A percentile compares a stretch with the other conserved stretches of the same genome.
phyloP scores from a whole-genome alignment of 2,888 invertebrate species.

The Eumacrocentrus americanus region DNA sequence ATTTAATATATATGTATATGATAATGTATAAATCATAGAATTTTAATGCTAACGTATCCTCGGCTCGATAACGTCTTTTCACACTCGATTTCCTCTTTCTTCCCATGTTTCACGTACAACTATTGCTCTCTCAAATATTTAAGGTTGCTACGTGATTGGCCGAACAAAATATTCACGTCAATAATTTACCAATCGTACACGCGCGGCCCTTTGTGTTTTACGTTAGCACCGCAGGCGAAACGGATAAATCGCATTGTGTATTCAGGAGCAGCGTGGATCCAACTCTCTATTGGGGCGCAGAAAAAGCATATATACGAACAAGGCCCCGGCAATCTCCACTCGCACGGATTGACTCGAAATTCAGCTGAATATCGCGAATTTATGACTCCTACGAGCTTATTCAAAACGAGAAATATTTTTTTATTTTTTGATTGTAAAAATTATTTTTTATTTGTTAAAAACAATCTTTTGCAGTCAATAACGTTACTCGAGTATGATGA shows the following conservation, averaged over 20 bases:
- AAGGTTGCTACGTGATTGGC: constrained; percentile 59
- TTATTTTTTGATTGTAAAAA: too few relatives aligned
- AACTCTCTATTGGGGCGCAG: constrained; percentile 44
- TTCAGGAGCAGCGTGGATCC: constrained; percentile 57
- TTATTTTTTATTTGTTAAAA: too few relatives aligned
- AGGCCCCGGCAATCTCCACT: constrained; percentile 40
- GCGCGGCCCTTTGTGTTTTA: constrained; percentile 57
- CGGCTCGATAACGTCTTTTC: constrained; percentile 17
- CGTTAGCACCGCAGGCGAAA: constrained; percentile 41
- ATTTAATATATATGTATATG: constrained; percentile 5
- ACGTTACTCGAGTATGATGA: too few relatives aligned
- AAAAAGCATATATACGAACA: constrained; percentile 25
- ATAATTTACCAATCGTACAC: constrained; percentile 61
- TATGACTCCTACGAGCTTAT: too few relatives aligned
- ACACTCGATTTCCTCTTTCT: constrained; percentile 25
- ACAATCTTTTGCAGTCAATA: too few relatives aligned
- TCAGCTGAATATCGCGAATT: constrained; percentile 49
- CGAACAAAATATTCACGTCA: constrained; percentile 55
- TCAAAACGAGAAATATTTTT: too few relatives aligned
- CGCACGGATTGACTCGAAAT: constrained; percentile 52
- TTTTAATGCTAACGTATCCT: constrained; percentile 22
- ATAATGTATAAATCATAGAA: constrained; percentile 12
- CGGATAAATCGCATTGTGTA: constrained; percentile 61
- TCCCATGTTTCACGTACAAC: not conserved
- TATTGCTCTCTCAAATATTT: constrained; percentile 54